Conservation (phyloP, 2,797 vertebrate genomes). For the Acrossocheilus wenchowensis region DNA sequence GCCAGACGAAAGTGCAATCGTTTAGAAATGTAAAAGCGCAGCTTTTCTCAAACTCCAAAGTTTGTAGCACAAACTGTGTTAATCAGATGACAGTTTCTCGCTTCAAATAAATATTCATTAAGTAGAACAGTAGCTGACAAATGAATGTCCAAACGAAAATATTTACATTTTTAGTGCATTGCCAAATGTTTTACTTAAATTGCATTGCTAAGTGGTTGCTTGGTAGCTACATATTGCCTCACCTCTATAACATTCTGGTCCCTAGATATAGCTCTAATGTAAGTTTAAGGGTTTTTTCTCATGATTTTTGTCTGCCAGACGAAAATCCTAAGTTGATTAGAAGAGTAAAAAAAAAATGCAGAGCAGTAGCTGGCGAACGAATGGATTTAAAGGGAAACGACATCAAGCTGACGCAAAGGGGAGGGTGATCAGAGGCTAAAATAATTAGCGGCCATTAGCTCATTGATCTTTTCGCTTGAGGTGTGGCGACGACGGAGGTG, state of each 20-base stretch:
- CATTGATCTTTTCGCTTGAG: slow-evolving; percentile 87
- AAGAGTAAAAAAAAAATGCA: neutral
- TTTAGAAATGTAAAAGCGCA: neutral
- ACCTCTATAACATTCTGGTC: neutral
- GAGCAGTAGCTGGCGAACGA: neutral
- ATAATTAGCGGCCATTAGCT: slow-evolving; percentile 88
- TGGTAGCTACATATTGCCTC: too few species aligned
- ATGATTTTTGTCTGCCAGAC: neutral
- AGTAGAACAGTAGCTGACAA: neutral
- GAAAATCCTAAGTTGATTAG: neutral
- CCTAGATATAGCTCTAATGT: neutral
- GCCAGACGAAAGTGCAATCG: neutral
- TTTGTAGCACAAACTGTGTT: neutral
- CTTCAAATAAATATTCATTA: neutral
- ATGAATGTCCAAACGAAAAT: neutral
- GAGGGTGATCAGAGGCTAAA: slow-evolving; percentile 81
- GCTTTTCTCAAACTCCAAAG: neutral
- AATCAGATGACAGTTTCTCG: neutral
- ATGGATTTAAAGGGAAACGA: slow-evolving; percentile 4
- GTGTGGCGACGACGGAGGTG: slow-evolving; percentile 76
- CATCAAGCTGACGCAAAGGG: slow-evolving; percentile 52
- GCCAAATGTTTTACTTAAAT: too few species aligned
- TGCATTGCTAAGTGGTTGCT: too few species aligned
- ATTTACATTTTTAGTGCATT: neutral
- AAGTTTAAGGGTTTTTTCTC: neutral